Evolutionary conservation across 2,113 vertebrate species (phyloP).

Genomic region (Mesitornis unicolor): DNA sequence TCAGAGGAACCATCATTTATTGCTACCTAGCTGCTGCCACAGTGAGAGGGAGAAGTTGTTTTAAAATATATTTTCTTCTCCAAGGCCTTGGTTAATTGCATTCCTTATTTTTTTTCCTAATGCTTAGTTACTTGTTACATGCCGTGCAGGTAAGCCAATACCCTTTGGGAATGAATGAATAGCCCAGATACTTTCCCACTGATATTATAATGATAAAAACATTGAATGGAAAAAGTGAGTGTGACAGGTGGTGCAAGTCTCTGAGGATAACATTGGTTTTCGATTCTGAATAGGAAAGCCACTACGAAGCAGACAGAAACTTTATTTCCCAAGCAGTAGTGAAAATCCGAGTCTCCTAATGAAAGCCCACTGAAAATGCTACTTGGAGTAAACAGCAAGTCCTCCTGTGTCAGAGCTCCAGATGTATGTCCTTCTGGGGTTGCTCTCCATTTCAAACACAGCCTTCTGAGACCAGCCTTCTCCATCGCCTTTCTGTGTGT

Average conservation of each 20-base stretch:
- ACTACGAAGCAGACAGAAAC: background rate
- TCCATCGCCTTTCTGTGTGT: rapidly evolving
- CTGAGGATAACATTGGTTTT: background rate
- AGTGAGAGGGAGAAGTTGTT: background rate
- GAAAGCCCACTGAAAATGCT: background rate
- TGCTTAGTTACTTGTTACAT: conserved; percentile 17
- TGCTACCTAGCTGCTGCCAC: background rate
- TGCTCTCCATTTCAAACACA: background rate
- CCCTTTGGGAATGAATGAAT: conserved; percentile 3
- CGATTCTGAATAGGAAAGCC: background rate
- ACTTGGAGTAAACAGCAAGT: background rate
- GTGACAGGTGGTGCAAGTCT: background rate
- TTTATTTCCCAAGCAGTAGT: background rate
- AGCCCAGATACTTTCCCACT: background rate
- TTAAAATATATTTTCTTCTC: background rate
- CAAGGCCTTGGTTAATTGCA: conserved; percentile 5
- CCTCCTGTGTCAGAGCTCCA: background rate
- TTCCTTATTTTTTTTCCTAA: background rate
- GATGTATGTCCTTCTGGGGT: background rate
- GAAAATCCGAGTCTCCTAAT: too few species aligned
- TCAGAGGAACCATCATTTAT: background rate
- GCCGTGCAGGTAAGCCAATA: background rate
- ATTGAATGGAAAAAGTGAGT: background rate
- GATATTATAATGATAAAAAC: conserved; percentile 1
- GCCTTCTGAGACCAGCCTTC: rapidly evolving